Evolutionary conservation across 2,113 vertebrate species (phyloP).

Genomic region (Candoia aspera): DNA sequence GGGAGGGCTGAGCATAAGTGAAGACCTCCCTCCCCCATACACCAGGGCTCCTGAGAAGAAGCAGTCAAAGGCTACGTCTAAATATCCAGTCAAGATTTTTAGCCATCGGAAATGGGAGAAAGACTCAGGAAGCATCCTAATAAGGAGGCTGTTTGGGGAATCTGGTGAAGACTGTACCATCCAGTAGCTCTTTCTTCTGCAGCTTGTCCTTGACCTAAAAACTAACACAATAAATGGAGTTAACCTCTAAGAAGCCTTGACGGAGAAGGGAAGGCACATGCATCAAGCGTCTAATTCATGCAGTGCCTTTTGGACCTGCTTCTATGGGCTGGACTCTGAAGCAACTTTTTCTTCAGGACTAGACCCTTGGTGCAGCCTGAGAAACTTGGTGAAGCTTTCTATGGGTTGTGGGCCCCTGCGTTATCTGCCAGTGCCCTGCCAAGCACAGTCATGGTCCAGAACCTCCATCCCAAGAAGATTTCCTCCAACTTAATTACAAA

Average conservation of each 20-base stretch:
- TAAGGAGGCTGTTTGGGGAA: neutral
- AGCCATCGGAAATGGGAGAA: neutral
- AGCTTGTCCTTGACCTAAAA: neutral
- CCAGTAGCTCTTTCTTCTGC: rapidly evolving
- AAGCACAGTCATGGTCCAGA: slow-evolving; percentile 67
- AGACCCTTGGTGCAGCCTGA: rapidly evolving
- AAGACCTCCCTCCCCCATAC: neutral
- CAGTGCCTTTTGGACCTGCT: rapidly evolving
- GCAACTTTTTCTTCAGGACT: neutral
- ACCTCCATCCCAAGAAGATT: neutral
- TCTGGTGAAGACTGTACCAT: neutral
- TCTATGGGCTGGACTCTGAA: neutral
- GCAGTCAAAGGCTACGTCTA: neutral
- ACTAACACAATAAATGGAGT: neutral
- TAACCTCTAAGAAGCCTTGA: rapidly evolving
- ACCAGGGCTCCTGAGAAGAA: neutral
- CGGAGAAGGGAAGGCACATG: neutral
- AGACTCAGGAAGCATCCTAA: neutral
- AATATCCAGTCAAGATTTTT: neutral
- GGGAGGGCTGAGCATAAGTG: slow-evolving; percentile 8
- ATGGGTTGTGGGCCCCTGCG: neutral
- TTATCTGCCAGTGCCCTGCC: neutral
- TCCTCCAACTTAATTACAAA: slow-evolving; percentile 55
- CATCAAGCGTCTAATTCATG: neutral
- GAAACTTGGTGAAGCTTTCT: rapidly evolving